Evolutionary conservation across 2,888 invertebrate genomes (phyloP), one percentile per base, ranked within the genome.

Genomic region (Arrhopalites spinosus): DNA sequence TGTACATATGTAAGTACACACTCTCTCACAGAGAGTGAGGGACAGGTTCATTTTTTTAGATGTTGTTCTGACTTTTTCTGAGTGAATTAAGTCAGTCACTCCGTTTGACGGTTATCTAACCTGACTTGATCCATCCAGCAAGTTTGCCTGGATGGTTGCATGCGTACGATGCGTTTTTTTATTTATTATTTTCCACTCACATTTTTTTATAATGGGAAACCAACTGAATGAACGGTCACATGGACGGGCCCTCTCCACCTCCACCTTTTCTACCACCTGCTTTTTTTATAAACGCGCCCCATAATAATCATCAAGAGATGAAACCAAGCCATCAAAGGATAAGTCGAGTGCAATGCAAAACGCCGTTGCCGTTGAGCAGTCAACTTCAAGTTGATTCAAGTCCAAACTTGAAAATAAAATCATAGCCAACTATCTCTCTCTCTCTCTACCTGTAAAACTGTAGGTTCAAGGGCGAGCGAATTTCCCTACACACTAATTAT

Each of bases 391-490:
- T 36, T 36, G 36, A 36, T 59, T 23, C 13, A 59, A 59, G 59
- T 59, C 59, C 59, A 59, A 45, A 66, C 43, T 45, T 66, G 45
- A 66, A 25, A 45, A 17, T 3, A 66, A 43, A 66, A 66, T 63
- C 45, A 11, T n/a, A 43, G 2, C 45, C 36, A 13, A n/a, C 43
- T 25, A n/a, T 66, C 45, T 64, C 63, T 59, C 59, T 59, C 11
- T 25, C 59, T 25, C 23, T 17, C 63, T 25, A 27, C 13, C n/a
- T 59, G 25, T 8, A 23, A 69, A n/a, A 27, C 70, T 29, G 23
- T 70, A 70, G 70, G 70, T 70, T 70, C 70, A 70, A 70, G 70
- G 70, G 70, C 70, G 70, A 70, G 56, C 56, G 56, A 70, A 68
- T 68, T 70, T 53, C 66, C 66, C 70, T 53, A 27, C n/a, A n/a